Evolutionary conservation across 2,888 invertebrate species (phyloP), one percentile per base, ranked within the genome.

Genomic region (Pristionchus japonicus): DNA sequence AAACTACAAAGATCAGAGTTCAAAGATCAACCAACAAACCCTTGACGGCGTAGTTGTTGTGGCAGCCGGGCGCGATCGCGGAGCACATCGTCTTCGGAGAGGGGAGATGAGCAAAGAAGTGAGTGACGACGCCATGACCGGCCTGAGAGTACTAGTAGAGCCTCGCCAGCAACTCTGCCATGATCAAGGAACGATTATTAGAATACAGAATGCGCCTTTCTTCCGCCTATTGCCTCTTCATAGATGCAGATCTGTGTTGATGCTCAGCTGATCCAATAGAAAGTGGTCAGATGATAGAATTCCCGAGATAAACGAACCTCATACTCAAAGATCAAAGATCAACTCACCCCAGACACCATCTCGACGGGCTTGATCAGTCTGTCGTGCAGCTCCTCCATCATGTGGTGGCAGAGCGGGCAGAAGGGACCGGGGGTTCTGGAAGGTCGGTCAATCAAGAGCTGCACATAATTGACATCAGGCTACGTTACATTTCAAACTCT

Each of bases 21-120:
- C n/a, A n/a, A n/a, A n/a, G n/a, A n/a, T 40, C 43, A 40, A 74
- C 6, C 43, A 43, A 43, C 43, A 1, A 27, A 88, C 88, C 88
- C 52, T 67, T 43, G 2, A 64, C 61, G 17, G 34, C 83, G 67
- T 83, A 88, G 83, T 88, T 57, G 23, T 2, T n/a, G 88, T 88
- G 88, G 67, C 88, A 88, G 17, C 88, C 88, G 67, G 88, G 88
- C 0, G 83, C 83, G 47, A 88, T 20, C 13, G 82, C 64, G 3
- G 88, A 40, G 67, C 88, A 88, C 37, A 88, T 15, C 27, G 88
- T 82, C 57, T 43, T 31, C 40, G 87, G 87, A 0, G 87, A 77
- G 20, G 87, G 87, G 34, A 87, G 13, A 37, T 77, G 87, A 2
- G 87, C 34, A 70, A 86, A 15, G 70, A 86, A 37, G 47, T 70